A percentile compares a stretch with the other conserved stretches of the same genome.
These are phyloP conservation scores for human (Homo sapiens) DNA, from an alignment of 2,113 vertebrate species.

Conservation along the genomic window DNA sequence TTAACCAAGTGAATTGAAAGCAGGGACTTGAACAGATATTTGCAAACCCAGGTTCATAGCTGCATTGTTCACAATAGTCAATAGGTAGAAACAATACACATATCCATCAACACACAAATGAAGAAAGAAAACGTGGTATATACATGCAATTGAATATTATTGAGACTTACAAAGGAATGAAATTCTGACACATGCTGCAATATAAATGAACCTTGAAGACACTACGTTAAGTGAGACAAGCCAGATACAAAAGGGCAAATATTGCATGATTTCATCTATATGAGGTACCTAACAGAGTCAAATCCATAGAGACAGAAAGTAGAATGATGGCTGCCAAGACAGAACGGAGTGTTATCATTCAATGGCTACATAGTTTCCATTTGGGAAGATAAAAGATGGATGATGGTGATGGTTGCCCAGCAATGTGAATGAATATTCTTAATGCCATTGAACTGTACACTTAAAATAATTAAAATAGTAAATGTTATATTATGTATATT, in stretches of 20 bases:
- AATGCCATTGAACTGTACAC: accelerated
- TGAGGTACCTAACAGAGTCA: neutral
- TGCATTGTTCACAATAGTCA: neutral
- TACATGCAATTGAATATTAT: neutral
- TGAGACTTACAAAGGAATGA: neutral
- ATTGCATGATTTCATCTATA: neutral
- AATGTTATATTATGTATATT: neutral
- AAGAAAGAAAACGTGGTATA: neutral
- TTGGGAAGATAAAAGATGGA: neutral
- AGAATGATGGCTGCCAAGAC: too few species aligned
- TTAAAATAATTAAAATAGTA: neutral
- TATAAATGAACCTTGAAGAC: neutral
- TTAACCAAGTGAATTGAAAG: neutral
- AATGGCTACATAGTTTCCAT: neutral
- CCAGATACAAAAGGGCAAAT: neutral
- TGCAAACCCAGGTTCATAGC: accelerated
- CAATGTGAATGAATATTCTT: neutral
- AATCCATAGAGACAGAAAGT: neutral
- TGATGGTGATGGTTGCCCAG: too few species aligned
- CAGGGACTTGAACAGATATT: neutral
- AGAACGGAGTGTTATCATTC: neutral
- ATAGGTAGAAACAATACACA: neutral
- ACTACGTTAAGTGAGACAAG: neutral
- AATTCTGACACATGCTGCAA: neutral
- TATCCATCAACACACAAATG: neutral